Evolutionary conservation across 2,888 invertebrate genomes (phyloP), one percentile per base, ranked within the genome.

Genomic region (Aquatica leii): DNA sequence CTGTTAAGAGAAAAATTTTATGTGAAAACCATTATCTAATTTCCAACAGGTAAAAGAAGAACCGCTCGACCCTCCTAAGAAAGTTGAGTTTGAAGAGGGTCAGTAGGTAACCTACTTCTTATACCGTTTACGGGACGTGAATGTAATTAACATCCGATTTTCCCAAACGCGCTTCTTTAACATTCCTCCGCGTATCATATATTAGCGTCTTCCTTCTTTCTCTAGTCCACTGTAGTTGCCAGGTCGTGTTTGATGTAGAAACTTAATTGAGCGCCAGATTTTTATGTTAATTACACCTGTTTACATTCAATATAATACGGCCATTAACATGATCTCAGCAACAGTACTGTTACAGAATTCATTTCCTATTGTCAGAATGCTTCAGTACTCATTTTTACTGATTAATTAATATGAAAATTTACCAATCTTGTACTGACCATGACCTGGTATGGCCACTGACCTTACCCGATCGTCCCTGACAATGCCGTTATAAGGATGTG

Each of bases 61-160:
- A 62, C 63, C 54, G 55, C 58, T 58, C 53, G 65, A 68, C 68
- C 70, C 66, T 67, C 62, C 41, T 53, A 71, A 69, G 73, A 74
- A 74, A 73, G 74, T 71, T 73, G 71, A 69, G 71, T 71, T 81
- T 77, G 74, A 77, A 60, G 64, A 59, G 78, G 81, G 82, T 77
- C 80, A 82, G 77, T 79, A 67, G 81, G 80, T 82, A 79, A 81
- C 82, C 81, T 70, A 82, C 77, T 73, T 76, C 69, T 74, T 67
- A 69, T 46, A 69, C 67, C 59, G 69, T 65, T 67, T 61, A 59
- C 59, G 46, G 62, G 67, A 64, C 69, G 69, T 69, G 69, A 62
- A 62, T 52, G 59, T 54, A 60, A 57, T 59, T 59, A 62, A 59
- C 62, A 52, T 62, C 62, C 57, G 54, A 65, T 62, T 62, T 59